Evolutionary conservation across 2,888 invertebrate species (phyloP), one percentile per base, ranked within the genome.

Genomic region (Andrena chrysosceles): DNA sequence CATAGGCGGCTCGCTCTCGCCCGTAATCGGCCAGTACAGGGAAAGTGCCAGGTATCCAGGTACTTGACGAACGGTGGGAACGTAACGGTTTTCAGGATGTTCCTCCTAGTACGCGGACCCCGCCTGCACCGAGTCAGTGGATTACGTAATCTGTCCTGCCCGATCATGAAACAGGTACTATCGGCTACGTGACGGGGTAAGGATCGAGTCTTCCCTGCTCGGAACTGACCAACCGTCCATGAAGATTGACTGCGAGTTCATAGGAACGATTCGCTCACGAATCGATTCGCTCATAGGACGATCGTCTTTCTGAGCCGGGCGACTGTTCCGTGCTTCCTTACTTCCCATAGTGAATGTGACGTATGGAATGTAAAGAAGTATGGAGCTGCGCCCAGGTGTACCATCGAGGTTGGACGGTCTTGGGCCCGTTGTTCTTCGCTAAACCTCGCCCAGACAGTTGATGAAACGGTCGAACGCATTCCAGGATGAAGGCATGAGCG

Each of bases 351-450:
- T 97, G 95, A 94, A 94, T 95, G 95, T 93, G 95, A 96, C 96
- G 95, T 98, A 98, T 98, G 98, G 98, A 98, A 98, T 98, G 98
- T 98, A 98, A 98, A 98, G 98, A 98, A 98, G 98, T 98, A 97
- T 97, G 97, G 97, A 97, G 97, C 96, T 95, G 93, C 91, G 91
- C 90, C 85, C 88, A 89, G 93, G 92, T 89, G 86, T 83, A 78
- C 87, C 92, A 80, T 42, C 83, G 69, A 64, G 48, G 16, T 26
- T 23, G 52, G 29, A 62, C 42, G 42, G 23, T 10, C 74, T 49
- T 56, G 52, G 52, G 59, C n/a, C 42, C 20, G 54, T 26, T 60
- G 59, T 82, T 62, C 52, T 62, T 16, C 54, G 48, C 54, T 5
- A 42, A n/a, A 52, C 29, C 29, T 52, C 16, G 52, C 13, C 16